Conservation (phyloP, 2,888 invertebrate species). For the Phoenoteleia sp. region DNA sequence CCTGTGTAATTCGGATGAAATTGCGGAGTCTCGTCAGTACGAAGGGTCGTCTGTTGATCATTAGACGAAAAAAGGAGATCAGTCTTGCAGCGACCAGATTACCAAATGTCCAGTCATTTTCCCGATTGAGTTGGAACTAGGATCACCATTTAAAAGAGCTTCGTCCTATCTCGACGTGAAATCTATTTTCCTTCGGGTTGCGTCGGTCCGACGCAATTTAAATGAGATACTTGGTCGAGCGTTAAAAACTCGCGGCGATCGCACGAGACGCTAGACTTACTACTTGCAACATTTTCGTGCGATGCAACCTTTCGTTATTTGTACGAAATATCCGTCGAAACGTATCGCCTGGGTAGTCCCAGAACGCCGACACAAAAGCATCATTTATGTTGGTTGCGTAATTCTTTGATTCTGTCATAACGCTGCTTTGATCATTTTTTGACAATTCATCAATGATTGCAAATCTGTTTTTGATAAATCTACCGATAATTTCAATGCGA, state of each 20-base stretch:
- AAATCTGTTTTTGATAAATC: constrained; percentile 4
- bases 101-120: constrained; percentile 62
- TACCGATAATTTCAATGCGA: background rate
- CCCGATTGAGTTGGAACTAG: constrained; percentile 43
- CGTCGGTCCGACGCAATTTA: constrained; percentile 66
- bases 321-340: constrained; percentile 68
- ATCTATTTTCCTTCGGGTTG: constrained; percentile 66
- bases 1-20: too few species aligned
- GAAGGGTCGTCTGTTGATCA: constrained; percentile 59
- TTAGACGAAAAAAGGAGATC: constrained; percentile 47
- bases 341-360: constrained; percentile 38
- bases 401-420: constrained; percentile 4
- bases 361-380: constrained; percentile 24
- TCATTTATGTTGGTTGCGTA: constrained; percentile 26
- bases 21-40: too few species aligned
- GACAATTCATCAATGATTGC: background rate
- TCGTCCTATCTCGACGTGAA: constrained; percentile 65
- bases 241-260: constrained; percentile 63
- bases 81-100: constrained; percentile 52
- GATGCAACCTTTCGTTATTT: constrained; percentile 68
- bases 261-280: constrained; percentile 65
- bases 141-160: constrained; percentile 38
- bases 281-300: constrained; percentile 67
- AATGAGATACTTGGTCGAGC: constrained; percentile 72
- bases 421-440: background rate